These are phyloP conservation scores for Hestina assimilis DNA, from an alignment of 1,140 invertebrate species.

Conservation along the genomic window DNA sequence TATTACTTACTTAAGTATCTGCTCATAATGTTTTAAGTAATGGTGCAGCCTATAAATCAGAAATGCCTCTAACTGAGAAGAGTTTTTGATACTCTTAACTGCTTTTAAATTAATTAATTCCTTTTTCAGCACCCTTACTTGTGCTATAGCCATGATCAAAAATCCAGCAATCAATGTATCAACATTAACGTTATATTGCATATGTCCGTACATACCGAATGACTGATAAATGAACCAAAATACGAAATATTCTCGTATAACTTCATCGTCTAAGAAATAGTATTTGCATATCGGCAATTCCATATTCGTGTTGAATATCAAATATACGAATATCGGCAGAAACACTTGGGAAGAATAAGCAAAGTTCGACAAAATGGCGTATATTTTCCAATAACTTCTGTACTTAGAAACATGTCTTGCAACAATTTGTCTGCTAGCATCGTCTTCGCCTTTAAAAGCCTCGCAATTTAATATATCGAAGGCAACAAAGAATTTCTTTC, in stretches of 20 bases:
- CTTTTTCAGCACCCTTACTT: conserved; percentile 41
- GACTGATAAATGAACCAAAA: conserved; percentile 51
- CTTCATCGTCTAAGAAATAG: conserved; percentile 50
- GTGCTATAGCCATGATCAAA: conserved; percentile 43
- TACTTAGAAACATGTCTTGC: conserved; percentile 34
- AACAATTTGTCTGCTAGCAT: conserved; percentile 35
- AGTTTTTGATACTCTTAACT: not conserved
- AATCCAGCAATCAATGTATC: conserved; percentile 56
- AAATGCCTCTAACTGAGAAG: conserved; percentile 3
- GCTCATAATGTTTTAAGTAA: conserved; percentile 45
- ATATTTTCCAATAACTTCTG: conserved; percentile 40
- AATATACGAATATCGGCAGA: conserved; percentile 36
- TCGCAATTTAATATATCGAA: conserved; percentile 46
- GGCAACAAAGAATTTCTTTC: conserved; percentile 43
- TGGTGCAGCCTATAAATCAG: conserved; percentile 30
- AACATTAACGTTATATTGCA: conserved; percentile 55
- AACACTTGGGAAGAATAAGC: conserved; percentile 38
- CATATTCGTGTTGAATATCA: conserved; percentile 35
- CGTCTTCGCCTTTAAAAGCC: conserved; percentile 41
- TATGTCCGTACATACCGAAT: conserved; percentile 50
- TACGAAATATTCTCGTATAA: conserved; percentile 39
- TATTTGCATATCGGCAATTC: conserved; percentile 58
- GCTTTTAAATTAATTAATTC: conserved; percentile 40
- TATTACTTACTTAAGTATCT: conserved; percentile 43
- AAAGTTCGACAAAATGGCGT: conserved; percentile 38